phyloP scores from a whole-genome alignment of 2,113 vertebrate genomes.

The Rhipidura dahli region DNA sequence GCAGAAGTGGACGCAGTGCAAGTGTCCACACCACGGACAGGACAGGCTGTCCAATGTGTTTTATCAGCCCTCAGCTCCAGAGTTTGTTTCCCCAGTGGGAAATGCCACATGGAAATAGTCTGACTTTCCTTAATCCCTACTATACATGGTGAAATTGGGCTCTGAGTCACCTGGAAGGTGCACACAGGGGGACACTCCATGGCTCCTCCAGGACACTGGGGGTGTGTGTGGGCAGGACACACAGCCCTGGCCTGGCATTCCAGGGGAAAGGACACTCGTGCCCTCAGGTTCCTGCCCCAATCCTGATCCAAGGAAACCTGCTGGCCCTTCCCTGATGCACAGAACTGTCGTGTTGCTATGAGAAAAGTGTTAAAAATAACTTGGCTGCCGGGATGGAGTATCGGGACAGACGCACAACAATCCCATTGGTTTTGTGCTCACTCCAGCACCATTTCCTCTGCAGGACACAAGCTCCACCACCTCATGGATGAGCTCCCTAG shows the following conservation, averaged over 20 bases:
- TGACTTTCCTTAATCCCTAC: not conserved
- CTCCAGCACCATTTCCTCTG: not conserved
- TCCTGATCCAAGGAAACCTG: not conserved
- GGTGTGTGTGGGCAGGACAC: not conserved
- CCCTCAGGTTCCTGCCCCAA: not conserved
- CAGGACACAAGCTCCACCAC: not conserved
- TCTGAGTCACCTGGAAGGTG: accelerated
- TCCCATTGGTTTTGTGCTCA: not conserved
- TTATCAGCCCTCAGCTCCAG: not conserved
- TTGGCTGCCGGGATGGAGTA: not conserved
- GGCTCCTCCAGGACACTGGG: not conserved
- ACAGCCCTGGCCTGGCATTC: not conserved
- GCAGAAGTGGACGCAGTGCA: not conserved
- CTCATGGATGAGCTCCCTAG: not conserved
- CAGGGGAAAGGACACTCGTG: accelerated
- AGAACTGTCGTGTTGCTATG: accelerated
- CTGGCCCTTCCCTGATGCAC: not conserved
- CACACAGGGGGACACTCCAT: not conserved
- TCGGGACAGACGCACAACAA: not conserved
- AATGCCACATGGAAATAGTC: not conserved
- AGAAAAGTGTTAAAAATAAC: not conserved
- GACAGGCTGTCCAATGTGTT: accelerated
- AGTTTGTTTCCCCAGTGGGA: not conserved
- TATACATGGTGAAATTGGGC: accelerated
- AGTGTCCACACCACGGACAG: accelerated